Conservation (phyloP, 1,140 invertebrate genomes). For the Idris sp. region DNA sequence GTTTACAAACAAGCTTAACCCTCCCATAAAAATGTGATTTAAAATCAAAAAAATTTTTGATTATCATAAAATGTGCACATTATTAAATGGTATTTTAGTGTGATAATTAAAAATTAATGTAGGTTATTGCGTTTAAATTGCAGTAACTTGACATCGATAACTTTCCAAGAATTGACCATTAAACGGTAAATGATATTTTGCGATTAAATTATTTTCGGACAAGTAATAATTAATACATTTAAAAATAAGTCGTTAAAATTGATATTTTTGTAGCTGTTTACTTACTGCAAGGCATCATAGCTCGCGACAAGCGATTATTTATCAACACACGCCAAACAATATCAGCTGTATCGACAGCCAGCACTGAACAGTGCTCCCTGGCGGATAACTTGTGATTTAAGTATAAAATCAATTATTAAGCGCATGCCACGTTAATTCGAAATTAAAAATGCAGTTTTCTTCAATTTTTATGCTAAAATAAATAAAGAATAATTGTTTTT, state of each 20-base stretch:
- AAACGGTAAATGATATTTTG: conserved; percentile 27
- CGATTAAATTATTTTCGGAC: neutral
- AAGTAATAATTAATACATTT: neutral
- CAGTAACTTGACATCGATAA: conserved; percentile 8
- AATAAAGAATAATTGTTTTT: no score
- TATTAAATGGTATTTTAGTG: no score
- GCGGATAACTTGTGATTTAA: conserved; percentile 5
- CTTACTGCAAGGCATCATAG: conserved; percentile 47
- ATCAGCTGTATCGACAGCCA: conserved; percentile 51
- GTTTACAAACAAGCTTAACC: conserved; percentile 43
- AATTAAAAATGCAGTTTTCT: no score
- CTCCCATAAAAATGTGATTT: no score
- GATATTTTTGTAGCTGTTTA: conserved; percentile 26
- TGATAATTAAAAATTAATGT: conserved; percentile 13
- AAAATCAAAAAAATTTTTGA: no score
- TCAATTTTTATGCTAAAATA: no score
- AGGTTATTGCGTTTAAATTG: conserved; percentile 45
- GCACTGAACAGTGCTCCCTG: conserved; percentile 24
- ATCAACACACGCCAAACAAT: conserved; percentile 46
- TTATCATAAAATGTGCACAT: no score
- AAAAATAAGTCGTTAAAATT: conserved; percentile 6
- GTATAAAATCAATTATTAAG: conserved; percentile 29
- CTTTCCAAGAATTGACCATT: conserved; percentile 21
- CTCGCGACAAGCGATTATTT: conserved; percentile 43
- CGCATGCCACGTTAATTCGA: conserved; percentile 1